Percentiles rank a stretch among this genome's conserved stretches.
phyloP scores from a whole-genome alignment of 2,888 invertebrate genomes.

The Spialia ferax region DNA sequence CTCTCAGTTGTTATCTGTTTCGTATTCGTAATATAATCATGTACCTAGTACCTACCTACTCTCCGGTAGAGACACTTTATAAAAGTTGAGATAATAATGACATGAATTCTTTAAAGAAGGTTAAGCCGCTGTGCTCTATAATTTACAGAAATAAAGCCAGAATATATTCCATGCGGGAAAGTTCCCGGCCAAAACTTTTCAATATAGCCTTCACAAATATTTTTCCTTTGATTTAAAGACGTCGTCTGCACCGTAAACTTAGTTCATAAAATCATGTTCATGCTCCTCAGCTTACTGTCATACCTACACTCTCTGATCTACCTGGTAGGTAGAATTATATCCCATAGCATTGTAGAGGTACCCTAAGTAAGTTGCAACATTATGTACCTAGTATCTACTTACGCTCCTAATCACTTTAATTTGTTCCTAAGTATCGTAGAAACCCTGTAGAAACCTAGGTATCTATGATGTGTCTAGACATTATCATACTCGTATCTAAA shows the following conservation, averaged over 20 bases:
- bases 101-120: neutral
- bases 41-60: too few species aligned
- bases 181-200: constrained; percentile 35
- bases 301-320: neutral
- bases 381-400: too few species aligned
- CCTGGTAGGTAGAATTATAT: neutral
- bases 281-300: neutral
- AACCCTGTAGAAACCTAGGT: too few species aligned
- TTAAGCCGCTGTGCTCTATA: constrained; percentile 20
- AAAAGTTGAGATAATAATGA: neutral
- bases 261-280: constrained; percentile 49
- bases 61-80: neutral
- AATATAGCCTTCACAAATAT: constrained; percentile 38
- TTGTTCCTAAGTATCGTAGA: too few species aligned
- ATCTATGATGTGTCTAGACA: too few species aligned
- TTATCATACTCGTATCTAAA: too few species aligned
- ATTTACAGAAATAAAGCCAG: constrained; percentile 35
- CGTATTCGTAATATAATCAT: too few species aligned
- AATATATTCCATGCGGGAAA: constrained; percentile 29
- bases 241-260: constrained; percentile 49
- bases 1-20: too few species aligned
- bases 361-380: too few species aligned
- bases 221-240: constrained; percentile 53
- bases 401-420: too few species aligned
- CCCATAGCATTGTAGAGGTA: too few species aligned